Conservation (phyloP, 2,888 invertebrate genomes). For the Drosophila emarginata region DNA sequence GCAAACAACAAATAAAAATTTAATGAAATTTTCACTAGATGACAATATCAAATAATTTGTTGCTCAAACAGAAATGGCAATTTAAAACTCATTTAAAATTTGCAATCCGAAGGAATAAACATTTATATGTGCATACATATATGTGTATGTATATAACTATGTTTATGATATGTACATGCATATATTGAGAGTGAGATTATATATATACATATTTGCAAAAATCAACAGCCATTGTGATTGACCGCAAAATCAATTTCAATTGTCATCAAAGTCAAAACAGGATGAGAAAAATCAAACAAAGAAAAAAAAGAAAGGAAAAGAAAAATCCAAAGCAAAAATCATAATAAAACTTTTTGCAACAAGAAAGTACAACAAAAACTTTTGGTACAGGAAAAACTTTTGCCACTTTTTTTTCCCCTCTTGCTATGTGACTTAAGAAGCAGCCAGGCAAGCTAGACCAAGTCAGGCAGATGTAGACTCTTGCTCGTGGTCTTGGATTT, state of each 20-base stretch:
- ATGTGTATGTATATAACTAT: slow-evolving; percentile 22
- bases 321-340: slow-evolving; percentile 53
- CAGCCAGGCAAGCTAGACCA: slow-evolving; percentile 21
- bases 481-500: slow-evolving; percentile 31
- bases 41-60: slow-evolving; percentile 22
- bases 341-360: slow-evolving; percentile 70
- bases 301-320: slow-evolving; percentile 27
- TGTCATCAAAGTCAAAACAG: slow-evolving; percentile 75
- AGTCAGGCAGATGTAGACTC: neutral
- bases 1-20: slow-evolving; percentile 32
- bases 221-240: slow-evolving; percentile 52
- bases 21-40: slow-evolving; percentile 35
- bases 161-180: slow-evolving; percentile 16
- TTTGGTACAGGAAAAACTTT: slow-evolving; percentile 50
- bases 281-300: slow-evolving; percentile 32
- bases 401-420: slow-evolving; percentile 39
- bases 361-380: slow-evolving; percentile 41
- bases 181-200: slow-evolving; percentile 14
- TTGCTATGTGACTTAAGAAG: slow-evolving; percentile 58
- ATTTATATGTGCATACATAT: neutral
- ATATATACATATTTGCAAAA: slow-evolving; percentile 31
- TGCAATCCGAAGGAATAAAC: slow-evolving; percentile 24
- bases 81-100: slow-evolving; percentile 65
- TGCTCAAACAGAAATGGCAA: slow-evolving; percentile 34
- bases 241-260: slow-evolving; percentile 77